Evolutionary conservation across 1,140 invertebrate genomes (phyloP).

Genomic region (Philaenus spumarius): DNA sequence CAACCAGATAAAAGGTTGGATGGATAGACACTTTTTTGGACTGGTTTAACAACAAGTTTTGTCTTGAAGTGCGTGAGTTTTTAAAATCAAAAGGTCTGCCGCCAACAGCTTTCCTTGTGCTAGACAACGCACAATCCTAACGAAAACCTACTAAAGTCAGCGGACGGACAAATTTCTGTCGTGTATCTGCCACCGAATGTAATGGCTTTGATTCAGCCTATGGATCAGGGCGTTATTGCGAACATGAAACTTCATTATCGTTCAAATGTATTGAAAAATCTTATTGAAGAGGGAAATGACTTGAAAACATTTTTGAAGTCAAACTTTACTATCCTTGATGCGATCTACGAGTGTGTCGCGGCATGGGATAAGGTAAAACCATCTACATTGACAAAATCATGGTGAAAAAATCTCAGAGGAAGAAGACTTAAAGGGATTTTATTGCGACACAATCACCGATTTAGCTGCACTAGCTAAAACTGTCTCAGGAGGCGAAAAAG

Average conservation of each 20-base stretch:
- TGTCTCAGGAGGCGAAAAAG: background rate
- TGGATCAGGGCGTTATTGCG: too few relatives aligned
- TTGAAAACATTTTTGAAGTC: background rate
- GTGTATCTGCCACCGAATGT: constrained; percentile 11
- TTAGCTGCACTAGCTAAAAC: too few relatives aligned
- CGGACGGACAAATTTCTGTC: too few relatives aligned
- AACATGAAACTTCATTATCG: too few relatives aligned
- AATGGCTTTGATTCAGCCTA: too few relatives aligned
- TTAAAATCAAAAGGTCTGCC: too few relatives aligned
- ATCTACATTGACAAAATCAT: background rate
- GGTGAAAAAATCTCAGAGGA: background rate
- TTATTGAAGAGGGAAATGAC: too few relatives aligned
- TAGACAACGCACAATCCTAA: constrained; percentile 9
- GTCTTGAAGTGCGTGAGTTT: too few relatives aligned
- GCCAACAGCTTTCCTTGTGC: constrained; percentile 1
- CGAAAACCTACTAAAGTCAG: constrained; percentile 7
- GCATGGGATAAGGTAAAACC: background rate
- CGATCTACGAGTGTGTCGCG: constrained; percentile 3
- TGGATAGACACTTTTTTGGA: background rate
- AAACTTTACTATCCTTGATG: background rate
- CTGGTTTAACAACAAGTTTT: too few relatives aligned
- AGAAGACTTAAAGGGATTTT: too few relatives aligned
- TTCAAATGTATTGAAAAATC: too few relatives aligned
- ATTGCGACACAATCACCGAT: background rate
- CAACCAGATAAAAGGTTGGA: constrained; percentile 6